Base-by-base conservation (phyloP, 2,888 invertebrate species). In the Drosophila demipolita region DNA sequence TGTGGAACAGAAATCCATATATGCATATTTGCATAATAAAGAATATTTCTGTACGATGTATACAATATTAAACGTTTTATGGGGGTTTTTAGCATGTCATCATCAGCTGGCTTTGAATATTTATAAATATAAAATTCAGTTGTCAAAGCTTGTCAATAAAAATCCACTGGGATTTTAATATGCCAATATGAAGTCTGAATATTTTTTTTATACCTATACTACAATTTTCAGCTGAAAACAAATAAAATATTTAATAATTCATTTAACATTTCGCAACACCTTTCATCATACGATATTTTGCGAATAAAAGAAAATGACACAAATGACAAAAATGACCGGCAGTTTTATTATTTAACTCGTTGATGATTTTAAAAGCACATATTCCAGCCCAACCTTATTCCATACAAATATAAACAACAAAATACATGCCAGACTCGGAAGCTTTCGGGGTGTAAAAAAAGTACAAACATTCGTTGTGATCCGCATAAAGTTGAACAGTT, bases 401-500 rank as follows among this genome's bases (percentile, higher is more conserved):
- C 15, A 23, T 8, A 38, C 36, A 66, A 29, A 64, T 42, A 26
- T 45, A 57, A 50, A 12, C 59, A n/a, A 53, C 38, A 38, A 45
- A 48, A 45, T 38, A 49, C 20, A 45, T n/a, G 49, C 40, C 33
- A 54, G 26, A 50, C 33, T 57, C 54, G 20, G 45, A 70, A 60
- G 52, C 49, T 53, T 57, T 29, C 50, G 66, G 62, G 58, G 62
- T 72, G 57, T 66, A 49, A 45, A 52, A 48, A 48, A 26, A 54
- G 7, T 15, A 7, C 20, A 73, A 66, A 59, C 42, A 40, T 49
- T 52, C 40, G 40, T 32, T 5, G 62, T 33, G 57, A 60, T 54
- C 52, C 57, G 23, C 48, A 66, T 61, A 64, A 67, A 73, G 66
- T 79, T 67, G 65, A 65, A 64, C 74, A 80, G 54, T 64, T 73